Base-by-base conservation (phyloP, 2,797 vertebrate genomes). In the Cyprinella venusta region DNA sequence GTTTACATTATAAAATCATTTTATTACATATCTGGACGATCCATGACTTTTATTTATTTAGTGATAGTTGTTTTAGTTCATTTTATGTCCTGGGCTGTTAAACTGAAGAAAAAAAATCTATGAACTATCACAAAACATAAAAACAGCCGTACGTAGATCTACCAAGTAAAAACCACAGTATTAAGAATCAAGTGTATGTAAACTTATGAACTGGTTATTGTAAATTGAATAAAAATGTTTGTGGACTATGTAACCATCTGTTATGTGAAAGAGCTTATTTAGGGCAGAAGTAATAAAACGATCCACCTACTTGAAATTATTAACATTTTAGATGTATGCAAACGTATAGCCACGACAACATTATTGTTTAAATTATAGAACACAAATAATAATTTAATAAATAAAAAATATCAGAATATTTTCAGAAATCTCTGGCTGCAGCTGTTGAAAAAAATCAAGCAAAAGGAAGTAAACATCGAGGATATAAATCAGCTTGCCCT, bases 401-500 rank as follows among this genome's bases (percentile, higher is more conserved):
- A n/a, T 26, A 56, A 5, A 2, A 68, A 12, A 45, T n/a, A 74
- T 54, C 89, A 97, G 96, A 92, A 79, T 84, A 91, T 75, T 95
- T 95, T 42, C 91, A 87, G 81, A 84, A 86, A 80, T 90, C 90
- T 88, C 87, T 94, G 83, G 88, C 94, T 84, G 88, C 81, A 64
- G 13, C 89, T 15, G 91, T 87, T 86, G 92, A 91, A 82, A 91
- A 89, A 89, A 92, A 93, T n/a, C 71, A 89, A 89, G 83, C 90
- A 74, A 82, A 86, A 90, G 52, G 87, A 92, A 79, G 89, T 92
- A 65, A 69, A 72, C 54, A 70, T 92, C 63, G 86, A 94, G 52
- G 85, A 91, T 76, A 92, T 85, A 75, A 94, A 92, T 80, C 91
- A 93, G 61, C 87, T 91, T 81, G 94, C 95, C 6, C 80, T 86